Conservation (phyloP, 2,888 invertebrate species). For the Blera fallax region DNA sequence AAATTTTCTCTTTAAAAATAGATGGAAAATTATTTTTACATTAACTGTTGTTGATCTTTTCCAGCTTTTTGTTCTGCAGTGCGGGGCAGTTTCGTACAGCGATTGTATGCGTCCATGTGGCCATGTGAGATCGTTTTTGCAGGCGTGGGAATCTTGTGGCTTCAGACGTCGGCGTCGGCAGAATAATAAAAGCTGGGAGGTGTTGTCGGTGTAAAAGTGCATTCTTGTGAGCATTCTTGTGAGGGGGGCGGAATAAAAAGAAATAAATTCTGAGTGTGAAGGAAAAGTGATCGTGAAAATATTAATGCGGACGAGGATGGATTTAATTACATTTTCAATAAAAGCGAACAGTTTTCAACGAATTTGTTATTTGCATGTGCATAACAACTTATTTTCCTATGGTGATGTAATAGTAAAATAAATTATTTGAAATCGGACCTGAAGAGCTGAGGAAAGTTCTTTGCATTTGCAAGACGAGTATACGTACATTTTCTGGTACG, state of each 20-base stretch:
- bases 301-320: background rate
- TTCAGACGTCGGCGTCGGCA: constrained; percentile 6
- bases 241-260: background rate
- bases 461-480: background rate
- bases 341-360: background rate
- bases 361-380: constrained; percentile 1
- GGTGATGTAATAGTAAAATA: background rate
- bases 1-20: constrained; percentile 67
- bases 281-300: background rate
- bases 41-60: constrained; percentile 60
- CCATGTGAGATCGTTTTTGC: constrained; percentile 53
- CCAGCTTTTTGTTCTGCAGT: constrained; percentile 33
- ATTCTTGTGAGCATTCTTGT: constrained; percentile 29
- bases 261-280: background rate
- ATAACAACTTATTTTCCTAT: background rate
- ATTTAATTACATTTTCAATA: constrained; percentile 19
- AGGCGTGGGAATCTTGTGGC: constrained; percentile 66
- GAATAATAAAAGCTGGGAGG: constrained; percentile 16
- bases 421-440: background rate
- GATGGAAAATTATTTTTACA: constrained; percentile 62
- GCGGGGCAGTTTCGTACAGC: background rate
- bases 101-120: constrained; percentile 2
- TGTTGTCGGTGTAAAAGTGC: constrained; percentile 32
- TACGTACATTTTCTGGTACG: no score
- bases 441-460: background rate